Percentiles rank a stretch among this genome's conserved stretches.
These are phyloP conservation scores for Propithecus perrieri DNA, from an alignment of 2,797 vertebrate species.

Conservation along the genomic window DNA sequence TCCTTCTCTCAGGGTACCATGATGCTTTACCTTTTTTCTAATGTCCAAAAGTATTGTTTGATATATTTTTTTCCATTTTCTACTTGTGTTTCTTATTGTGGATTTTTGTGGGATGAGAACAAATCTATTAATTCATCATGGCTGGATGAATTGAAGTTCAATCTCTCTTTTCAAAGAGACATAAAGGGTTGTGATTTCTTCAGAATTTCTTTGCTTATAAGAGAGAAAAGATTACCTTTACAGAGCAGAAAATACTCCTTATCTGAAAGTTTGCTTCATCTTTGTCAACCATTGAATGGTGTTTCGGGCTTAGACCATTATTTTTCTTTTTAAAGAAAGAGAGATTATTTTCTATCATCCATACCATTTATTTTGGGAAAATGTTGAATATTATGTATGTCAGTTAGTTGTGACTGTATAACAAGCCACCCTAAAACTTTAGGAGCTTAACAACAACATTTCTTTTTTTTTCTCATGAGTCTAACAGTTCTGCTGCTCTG, in stretches of 20 bases:
- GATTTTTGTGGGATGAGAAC: background rate
- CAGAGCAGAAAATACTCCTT: background rate
- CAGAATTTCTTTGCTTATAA: background rate
- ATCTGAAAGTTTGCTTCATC: background rate
- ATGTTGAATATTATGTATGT: background rate
- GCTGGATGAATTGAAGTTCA: background rate
- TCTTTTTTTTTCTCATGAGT: background rate
- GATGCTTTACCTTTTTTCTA: background rate
- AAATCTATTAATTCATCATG: background rate
- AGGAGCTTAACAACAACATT: background rate
- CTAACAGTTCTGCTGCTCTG: background rate
- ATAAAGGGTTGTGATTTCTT: background rate
- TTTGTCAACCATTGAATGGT: background rate
- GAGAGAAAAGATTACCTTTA: background rate
- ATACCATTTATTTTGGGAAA: background rate
- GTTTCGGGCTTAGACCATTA: background rate
- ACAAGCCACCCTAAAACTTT: background rate
- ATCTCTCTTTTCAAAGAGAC: conserved; percentile 36
- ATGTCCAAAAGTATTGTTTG: background rate
- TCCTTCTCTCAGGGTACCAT: background rate
- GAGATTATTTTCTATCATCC: background rate
- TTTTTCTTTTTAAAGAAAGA: background rate
- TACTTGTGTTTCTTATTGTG: background rate
- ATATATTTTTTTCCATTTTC: background rate
- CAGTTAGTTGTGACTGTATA: background rate